Evolutionary conservation across 1,140 invertebrate species (phyloP), one percentile per base, ranked within the genome.

Genomic region (Amphibalanus amphitrite): DNA sequence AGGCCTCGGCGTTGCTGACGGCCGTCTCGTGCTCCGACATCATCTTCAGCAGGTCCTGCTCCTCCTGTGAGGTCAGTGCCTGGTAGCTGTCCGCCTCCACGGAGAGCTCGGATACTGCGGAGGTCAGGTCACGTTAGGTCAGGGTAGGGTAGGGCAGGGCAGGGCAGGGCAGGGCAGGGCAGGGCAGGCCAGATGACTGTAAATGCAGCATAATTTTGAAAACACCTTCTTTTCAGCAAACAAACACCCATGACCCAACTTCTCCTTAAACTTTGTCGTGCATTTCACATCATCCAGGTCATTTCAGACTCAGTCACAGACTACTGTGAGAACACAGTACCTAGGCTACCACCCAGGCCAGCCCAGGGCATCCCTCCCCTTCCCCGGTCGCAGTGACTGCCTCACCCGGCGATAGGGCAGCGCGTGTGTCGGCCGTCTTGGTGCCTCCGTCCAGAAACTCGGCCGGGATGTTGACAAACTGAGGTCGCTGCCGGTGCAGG

Each of bases 1-100:
- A 94, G 20, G 86, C 85, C 81, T 92, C 90, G 67, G 91, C 91
- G 83, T 93, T 90, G 71, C 88, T 88, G 70, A 93, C 89, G 67
- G 90, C 89, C 79, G 87, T 87, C 76, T 91, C 86, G 80, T 88
- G 91, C 74, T 88, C 84, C 0, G 84, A 81, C 80, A 93, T 88
- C 13, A 92, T 80, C 74, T 84, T 83, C 68, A 87, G 86, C 69
- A 93, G 80, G 79, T 92, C 90, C 28, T 83, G 79, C 78, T 91
- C 88, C 81, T 96, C 93, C 78, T 89, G 88, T 70, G 89, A 85
- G 1, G 90, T 90, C 59, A 95, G 84, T 13, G 89, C 90, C 78
- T 92, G 89, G 79, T 91, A 93, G 78, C 92, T 90, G 70, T 85
- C 83, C n/a, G 72, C 74, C 65, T 74, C 73, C 6, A 71, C 73